Evolutionary conservation across 2,797 vertebrate genomes (phyloP), one percentile per base, ranked within the genome.

Genomic region (Gymnoscopelus microlampas): DNA sequence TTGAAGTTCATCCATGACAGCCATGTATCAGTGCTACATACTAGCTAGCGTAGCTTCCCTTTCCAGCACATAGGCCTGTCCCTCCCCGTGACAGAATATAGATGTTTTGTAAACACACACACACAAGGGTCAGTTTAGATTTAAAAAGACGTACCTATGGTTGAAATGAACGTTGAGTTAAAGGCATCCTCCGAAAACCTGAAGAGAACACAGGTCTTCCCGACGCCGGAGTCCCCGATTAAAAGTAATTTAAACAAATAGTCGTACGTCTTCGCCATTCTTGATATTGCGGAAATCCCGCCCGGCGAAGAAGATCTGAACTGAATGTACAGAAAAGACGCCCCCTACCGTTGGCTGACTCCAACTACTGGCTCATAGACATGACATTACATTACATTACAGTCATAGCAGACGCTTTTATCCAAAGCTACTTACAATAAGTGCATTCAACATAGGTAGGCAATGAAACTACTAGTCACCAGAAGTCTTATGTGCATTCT

Each of bases 221-320:
- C 97, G 81, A 98, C 97, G 59, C 97, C 97, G 24, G 96, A 98
- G 82, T 98, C 97, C 3, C 97, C 97, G 90, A 99, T 98, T 87
- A 99, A 88, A 85, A 99, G 93, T 91, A 99, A 95, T 95, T 98
- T 98, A 91, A 99, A 99, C 92, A 99, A 92, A 87, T 99, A 98
- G 76, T 99, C 97, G 94, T 98, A 98, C 55, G 97, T 98, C 94
- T 98, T 98, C 95, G 97, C 97, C 97, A 99, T 99, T 91, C 89
- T 95, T 90, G 89, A 87, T 91, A 89, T 88, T 94, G 90, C 92
- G 93, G 94, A 94, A 94, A 94, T 94, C 91, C 92, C 93, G 91
- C 93, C 93, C 90, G 93, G 91, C 76, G 76, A 81, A 83, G 76
- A 81, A 83, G 64, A 79, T 70, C 71, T 44, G 61, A 65, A 23